Evolutionary conservation across 1,140 invertebrate species (phyloP), one percentile per base, ranked within the genome.

Genomic region (Caerostris extrusa): DNA sequence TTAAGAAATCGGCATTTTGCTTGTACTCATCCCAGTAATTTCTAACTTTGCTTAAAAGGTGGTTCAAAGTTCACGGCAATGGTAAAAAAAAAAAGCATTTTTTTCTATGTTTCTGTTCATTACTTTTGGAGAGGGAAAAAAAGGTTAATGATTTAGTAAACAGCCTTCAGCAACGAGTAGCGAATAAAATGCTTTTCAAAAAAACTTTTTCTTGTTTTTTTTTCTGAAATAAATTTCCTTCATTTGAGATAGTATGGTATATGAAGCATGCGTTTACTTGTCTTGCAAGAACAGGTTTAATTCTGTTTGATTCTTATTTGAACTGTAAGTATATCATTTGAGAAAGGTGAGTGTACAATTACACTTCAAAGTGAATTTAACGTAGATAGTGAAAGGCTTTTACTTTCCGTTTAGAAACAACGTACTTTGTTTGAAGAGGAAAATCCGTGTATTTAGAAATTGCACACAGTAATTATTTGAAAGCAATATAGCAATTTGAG

Each of bases 1-100:
- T 87, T 87, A 87, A 60, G 85, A 60, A 87, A 61, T 87, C 85
- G 50, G 85, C 58, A 50, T 87, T 87, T 87, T 50, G 58, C 85
- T 87, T 87, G 34, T 87, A 50, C 85, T 87, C 85, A 58, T 85
- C 53, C 14, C 19, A 57, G 58, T 60, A 87, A 87, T 87, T 87
- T 87, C 19, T 58, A 34, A 53, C 58, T 87, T 87, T 50, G 58
- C 85, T 87, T 87, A 87, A 87, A 87, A 87, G 58, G 10, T 61
- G n/a, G 85, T 87, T 87, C 85, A 87, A 87, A 87, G 85, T 61
- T 87, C 85, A 87, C 85, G 85, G 85, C 85, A 87, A 87, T 61
- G 34, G 85, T 19, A 87, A 86, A 60, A 10, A 34, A 34, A 50
- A 8, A 77, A 50, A 14, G 10, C 14, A 12, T 50, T n/a, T 10